Evolutionary conservation across 1,140 invertebrate genomes (phyloP).

Genomic region (Sitobion miscanthi): DNA sequence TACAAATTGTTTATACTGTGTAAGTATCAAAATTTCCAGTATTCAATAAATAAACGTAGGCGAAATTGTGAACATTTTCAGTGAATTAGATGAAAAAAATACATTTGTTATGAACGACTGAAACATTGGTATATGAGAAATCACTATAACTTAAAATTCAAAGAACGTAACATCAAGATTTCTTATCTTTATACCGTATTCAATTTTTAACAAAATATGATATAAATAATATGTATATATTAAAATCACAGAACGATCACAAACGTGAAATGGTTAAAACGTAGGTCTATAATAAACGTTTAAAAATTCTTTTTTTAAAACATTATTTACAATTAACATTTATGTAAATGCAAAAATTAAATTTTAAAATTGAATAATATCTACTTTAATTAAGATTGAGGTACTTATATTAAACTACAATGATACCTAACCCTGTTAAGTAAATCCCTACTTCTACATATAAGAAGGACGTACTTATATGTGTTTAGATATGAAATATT

Average conservation of each 20-base stretch:
- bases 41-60: background rate
- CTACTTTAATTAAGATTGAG: no score
- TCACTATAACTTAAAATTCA: background rate
- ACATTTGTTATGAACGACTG: background rate
- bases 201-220: background rate
- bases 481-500: background rate
- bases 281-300: background rate
- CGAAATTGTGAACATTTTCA: background rate
- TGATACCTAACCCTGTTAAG: no score
- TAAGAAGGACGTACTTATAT: no score
- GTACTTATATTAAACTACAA: no score
- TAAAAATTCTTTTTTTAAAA: background rate
- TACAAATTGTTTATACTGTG: background rate
- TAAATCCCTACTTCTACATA: no score
- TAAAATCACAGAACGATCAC: background rate
- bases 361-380: no score
- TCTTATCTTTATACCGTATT: background rate
- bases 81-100: background rate
- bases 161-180: background rate
- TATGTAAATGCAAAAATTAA: no score
- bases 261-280: background rate
- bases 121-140: background rate
- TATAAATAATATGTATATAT: background rate
- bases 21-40: background rate
- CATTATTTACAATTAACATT: background rate